phyloP scores from a whole-genome alignment of 1,140 invertebrate genomes.

The Heliconius nattereri region DNA sequence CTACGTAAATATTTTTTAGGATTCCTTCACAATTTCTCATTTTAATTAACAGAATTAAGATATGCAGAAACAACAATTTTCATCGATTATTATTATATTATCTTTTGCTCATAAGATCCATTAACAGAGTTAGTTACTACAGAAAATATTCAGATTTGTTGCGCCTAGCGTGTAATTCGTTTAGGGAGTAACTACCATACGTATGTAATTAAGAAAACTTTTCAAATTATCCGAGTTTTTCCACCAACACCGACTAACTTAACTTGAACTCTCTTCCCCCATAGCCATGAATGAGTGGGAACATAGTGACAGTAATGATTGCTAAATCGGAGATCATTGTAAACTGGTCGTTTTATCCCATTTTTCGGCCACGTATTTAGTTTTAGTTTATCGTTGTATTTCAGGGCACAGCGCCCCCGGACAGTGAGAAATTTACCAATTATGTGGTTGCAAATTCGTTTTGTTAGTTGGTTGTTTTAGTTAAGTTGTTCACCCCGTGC shows the following conservation, averaged over 20 bases:
- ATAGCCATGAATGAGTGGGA: constrained; percentile 37
- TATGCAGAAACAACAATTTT: neutral
- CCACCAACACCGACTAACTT: constrained; percentile 53
- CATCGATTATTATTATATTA: neutral
- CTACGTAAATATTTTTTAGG: too few relatives aligned
- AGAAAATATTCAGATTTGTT: constrained; percentile 44
- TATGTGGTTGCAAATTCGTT: constrained; percentile 72
- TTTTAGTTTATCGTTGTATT: constrained; percentile 70
- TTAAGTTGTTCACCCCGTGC: neutral
- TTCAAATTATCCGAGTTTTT: constrained; percentile 76
- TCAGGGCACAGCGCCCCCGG: constrained; percentile 60
- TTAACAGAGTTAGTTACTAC: neutral
- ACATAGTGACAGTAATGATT: constrained; percentile 33
- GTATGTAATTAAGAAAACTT: constrained; percentile 77
- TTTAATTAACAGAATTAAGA: too few relatives aligned
- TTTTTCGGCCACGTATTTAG: constrained; percentile 77
- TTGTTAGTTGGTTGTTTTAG: constrained; percentile 49
- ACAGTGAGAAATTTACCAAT: constrained; percentile 76
- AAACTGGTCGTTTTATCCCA: constrained; percentile 51
- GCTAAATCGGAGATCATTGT: constrained; percentile 49
- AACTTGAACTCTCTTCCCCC: constrained; percentile 44
- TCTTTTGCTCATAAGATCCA: neutral
- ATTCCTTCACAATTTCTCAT: too few relatives aligned
- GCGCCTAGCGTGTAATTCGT: constrained; percentile 63
- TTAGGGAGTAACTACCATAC: constrained; percentile 68